Base-by-base conservation (phyloP, 2,888 invertebrate species). In the Carpatolechia fugitivella region DNA sequence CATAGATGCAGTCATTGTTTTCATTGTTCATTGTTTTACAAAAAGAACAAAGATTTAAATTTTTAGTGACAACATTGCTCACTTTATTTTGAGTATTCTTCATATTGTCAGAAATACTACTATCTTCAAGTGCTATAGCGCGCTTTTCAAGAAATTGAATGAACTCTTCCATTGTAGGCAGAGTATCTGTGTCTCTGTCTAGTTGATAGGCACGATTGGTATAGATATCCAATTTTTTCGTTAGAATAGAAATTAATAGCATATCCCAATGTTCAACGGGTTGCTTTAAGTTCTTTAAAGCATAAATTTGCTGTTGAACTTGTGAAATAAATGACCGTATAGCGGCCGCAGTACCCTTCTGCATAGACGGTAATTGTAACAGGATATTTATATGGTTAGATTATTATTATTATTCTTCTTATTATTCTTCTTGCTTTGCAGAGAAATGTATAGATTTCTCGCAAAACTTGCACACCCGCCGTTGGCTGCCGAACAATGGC, bases 61-160 rank as follows among this genome's bases (percentile, higher is more conserved):
- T 44, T 24, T 44, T 20, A 11, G 44, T 44, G n/a, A 11, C 47
- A 29, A 54, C 47, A 57, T 57, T 51, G 10, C 24, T 48, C 14
- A 57, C 57, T 38, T 52, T 55, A 20, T 20, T 38, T 38, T 35
- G 30, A 33, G 0, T 10, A 36, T 41, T 36, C 47, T 53, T 46
- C 8, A 24, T 24, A 24, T 24, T 24, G 24, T 7, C 18, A 18
- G 40, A 40, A 4, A 7, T 16, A 40, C 40, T 18, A 40, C 30
- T 29, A 13, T n/a, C 46, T 52, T 60, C 60, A n/a, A 60, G 49
- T 16, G 60, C 57, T 24, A 56, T 55, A 38, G 60, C 57, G 31
- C 60, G 57, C 48, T 52, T 55, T 46, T 60, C 55, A 30, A 60
- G 36, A 47, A 56, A 60, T 11, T 48, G 4, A n/a, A 60, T 35